Evolutionary conservation across 2,888 invertebrate species (phyloP).

Genomic region (Ditula angustiorana): DNA sequence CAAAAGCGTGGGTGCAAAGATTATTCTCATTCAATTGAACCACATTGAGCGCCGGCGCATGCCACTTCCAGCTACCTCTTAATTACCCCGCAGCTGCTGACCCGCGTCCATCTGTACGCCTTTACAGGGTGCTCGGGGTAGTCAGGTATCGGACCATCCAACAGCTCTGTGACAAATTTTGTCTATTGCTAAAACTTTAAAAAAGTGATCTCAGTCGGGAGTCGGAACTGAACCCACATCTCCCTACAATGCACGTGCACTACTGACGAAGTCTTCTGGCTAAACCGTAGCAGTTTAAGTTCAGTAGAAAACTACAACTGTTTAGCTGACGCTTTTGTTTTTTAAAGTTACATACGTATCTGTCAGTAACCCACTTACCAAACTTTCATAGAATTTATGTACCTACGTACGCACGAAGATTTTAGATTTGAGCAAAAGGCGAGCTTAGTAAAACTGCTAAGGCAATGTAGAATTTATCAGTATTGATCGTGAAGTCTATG

Average conservation of each 20-base stretch:
- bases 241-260: too few relatives aligned
- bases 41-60: constrained; percentile 84
- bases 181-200: not conserved
- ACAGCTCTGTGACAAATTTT: not conserved
- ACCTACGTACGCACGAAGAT: not conserved
- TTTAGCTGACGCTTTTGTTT: not conserved
- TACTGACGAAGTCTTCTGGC: too few relatives aligned
- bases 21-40: constrained; percentile 85
- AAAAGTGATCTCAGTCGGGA: too few relatives aligned
- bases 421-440: not conserved
- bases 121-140: constrained; percentile 66
- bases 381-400: not conserved
- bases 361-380: not conserved
- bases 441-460: not conserved
- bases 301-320: too few relatives aligned
- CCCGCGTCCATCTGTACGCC: constrained; percentile 82
- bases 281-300: too few relatives aligned
- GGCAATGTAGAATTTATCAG: not conserved
- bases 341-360: not conserved
- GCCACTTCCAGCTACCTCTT: constrained; percentile 84
- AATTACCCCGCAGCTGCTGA: constrained; percentile 84
- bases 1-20: constrained; percentile 85
- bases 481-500: not conserved
- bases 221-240: too few relatives aligned
- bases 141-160: not conserved